A percentile compares a stretch with the other conserved stretches of the same genome.
Conservation (phyloP, 1,140 invertebrate genomes). For the Cotesia chilonis region DNA sequence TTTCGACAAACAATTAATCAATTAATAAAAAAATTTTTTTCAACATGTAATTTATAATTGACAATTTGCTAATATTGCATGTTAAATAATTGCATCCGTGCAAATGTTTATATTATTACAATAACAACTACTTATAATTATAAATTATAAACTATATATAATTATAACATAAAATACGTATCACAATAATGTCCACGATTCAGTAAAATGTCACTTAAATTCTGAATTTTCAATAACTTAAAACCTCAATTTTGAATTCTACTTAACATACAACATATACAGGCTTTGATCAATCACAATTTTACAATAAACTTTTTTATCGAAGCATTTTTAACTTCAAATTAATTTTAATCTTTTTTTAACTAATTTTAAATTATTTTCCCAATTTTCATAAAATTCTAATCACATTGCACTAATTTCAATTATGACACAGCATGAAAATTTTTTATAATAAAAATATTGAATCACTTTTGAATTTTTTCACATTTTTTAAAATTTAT, state of each 20-base stretch:
- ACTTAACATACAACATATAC: constrained; percentile 59
- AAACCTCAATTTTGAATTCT: background rate
- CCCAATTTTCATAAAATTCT: constrained; percentile 42
- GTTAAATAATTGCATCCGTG: no score
- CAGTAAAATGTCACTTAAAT: constrained; percentile 19
- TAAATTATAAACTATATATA: constrained; percentile 5
- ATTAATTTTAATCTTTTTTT: background rate
- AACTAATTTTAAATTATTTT: background rate
- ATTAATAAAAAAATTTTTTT: background rate
- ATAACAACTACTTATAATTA: no score
- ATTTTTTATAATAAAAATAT: constrained; percentile 34
- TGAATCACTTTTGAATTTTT: constrained; percentile 33
- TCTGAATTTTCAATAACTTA: background rate
- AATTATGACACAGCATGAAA: constrained; percentile 53
- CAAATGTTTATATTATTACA: no score
- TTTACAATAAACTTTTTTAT: constrained; percentile 6
- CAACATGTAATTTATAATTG: background rate
- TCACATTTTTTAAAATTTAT: constrained; percentile 28
- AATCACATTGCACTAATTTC: constrained; percentile 49
- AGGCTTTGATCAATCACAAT: constrained; percentile 53
- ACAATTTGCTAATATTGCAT: no score
- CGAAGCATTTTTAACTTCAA: background rate
- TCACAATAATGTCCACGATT: constrained; percentile 33
- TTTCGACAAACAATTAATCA: no score
- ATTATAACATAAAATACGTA: constrained; percentile 26